Percentiles rank a stretch among this genome's conserved stretches.
Evolutionary conservation across 1,140 invertebrate species (phyloP).

Genomic region (Drosophila pectinifera): DNA sequence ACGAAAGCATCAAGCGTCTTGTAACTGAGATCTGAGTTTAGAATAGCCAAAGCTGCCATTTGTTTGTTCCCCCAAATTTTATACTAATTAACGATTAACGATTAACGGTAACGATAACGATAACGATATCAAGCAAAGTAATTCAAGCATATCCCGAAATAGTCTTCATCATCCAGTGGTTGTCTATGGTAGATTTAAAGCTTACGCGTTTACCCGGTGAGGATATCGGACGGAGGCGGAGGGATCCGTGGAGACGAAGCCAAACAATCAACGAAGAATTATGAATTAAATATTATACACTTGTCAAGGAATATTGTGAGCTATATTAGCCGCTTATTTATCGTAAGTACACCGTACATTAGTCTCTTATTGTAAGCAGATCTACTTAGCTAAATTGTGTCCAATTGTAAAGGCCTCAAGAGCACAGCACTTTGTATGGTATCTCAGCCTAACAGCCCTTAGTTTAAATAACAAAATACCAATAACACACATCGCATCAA

Average conservation of each 20-base stretch:
- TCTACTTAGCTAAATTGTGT: slow-evolving; percentile 72
- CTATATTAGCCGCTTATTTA: slow-evolving; percentile 78
- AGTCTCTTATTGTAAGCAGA: slow-evolving; percentile 56
- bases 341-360: slow-evolving; percentile 47
- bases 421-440: slow-evolving; percentile 42
- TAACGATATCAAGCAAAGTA: slow-evolving; percentile 55
- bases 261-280: slow-evolving; percentile 80
- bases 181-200: slow-evolving; percentile 66
- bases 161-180: slow-evolving; percentile 79
- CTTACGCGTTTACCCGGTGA: slow-evolving; percentile 4
- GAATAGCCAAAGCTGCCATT: slow-evolving; percentile 70
- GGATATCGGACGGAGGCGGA: not conserved
- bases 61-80: slow-evolving; percentile 50
- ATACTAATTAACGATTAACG: slow-evolving; percentile 35
- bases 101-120: slow-evolving; percentile 10
- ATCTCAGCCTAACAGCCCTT: slow-evolving; percentile 53
- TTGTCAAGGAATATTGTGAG: slow-evolving; percentile 64
- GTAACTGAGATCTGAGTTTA: slow-evolving; percentile 43
- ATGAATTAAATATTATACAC: slow-evolving; percentile 53
- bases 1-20: slow-evolving; percentile 12
- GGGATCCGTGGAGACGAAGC: slow-evolving; percentile 43
- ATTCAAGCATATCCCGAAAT: slow-evolving; percentile 83
- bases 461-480: slow-evolving; percentile 56
- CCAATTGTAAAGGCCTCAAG: slow-evolving; percentile 59
- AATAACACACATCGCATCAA: slow-evolving; percentile 7